Conservation (phyloP, 2,797 vertebrate species). For the Sciurus vulgaris region DNA sequence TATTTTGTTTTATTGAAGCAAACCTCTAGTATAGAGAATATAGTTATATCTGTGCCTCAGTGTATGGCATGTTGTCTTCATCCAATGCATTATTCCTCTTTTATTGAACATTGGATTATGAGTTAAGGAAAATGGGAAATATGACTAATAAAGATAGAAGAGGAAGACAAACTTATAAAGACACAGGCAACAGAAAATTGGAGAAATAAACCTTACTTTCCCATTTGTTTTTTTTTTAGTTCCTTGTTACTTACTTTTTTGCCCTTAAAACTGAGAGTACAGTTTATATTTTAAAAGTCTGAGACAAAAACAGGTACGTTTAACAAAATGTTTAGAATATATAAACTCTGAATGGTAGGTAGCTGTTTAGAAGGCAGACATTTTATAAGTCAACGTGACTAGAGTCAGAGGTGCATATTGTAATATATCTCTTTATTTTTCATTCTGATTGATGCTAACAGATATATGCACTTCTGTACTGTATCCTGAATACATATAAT, state of each 20-base stretch:
- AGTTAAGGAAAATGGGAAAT: not conserved
- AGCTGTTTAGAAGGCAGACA: not conserved
- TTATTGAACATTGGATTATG: not conserved
- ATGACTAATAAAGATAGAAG: not conserved
- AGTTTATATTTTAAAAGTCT: slow-evolving; percentile 36
- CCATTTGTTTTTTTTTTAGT: not conserved
- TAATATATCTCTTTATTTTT: not conserved
- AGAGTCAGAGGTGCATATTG: not conserved
- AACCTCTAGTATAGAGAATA: not conserved
- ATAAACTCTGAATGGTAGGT: not conserved
- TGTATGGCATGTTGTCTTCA: not conserved
- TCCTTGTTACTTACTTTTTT: not conserved
- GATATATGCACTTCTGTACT: not conserved
- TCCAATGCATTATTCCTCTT: not conserved
- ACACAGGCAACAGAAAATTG: not conserved
- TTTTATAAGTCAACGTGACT: not conserved
- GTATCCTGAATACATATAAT: not conserved
- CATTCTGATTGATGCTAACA: not conserved
- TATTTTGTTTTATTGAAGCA: not conserved
- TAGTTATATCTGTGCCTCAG: not conserved
- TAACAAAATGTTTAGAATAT: slow-evolving; percentile 17
- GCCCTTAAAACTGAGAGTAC: not conserved
- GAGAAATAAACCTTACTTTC: not conserved
- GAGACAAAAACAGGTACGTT: not conserved
- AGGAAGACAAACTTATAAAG: not conserved